These are phyloP conservation scores for Zingel zingel DNA, from an alignment of 2,113 vertebrate genomes.

Conservation along the genomic window DNA sequence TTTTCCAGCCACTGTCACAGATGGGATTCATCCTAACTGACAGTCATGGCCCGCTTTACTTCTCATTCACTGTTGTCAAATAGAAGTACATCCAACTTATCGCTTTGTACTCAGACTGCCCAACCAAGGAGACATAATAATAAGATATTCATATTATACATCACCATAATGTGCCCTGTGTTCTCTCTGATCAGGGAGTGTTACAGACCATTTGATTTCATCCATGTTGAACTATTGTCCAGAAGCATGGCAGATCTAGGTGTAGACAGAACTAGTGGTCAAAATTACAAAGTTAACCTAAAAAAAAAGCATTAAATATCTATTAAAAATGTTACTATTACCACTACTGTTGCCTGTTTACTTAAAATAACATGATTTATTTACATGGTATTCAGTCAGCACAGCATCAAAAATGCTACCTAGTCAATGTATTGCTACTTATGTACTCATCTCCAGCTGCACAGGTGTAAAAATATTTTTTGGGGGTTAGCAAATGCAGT, in stretches of 20 bases:
- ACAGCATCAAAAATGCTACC: slow-evolving; percentile 41
- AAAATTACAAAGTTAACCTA: slow-evolving; percentile 46
- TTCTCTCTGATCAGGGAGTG: not conserved
- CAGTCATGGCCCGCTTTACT: slow-evolving; percentile 8
- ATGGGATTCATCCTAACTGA: not conserved
- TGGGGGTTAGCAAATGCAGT: slow-evolving; percentile 42
- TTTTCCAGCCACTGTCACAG: slow-evolving; percentile 29
- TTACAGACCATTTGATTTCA: not conserved
- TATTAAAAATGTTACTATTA: slow-evolving; percentile 47
- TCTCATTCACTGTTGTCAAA: slow-evolving; percentile 28
- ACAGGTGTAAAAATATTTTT: slow-evolving; percentile 46
- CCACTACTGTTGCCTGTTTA: slow-evolving; percentile 24
- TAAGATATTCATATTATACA: not conserved
- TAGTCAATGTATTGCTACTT: slow-evolving; percentile 55
- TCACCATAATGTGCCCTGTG: not conserved
- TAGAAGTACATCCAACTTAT: slow-evolving; percentile 28
- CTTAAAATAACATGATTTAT: slow-evolving; percentile 60
- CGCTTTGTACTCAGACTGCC: slow-evolving; percentile 32
- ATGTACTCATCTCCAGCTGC: slow-evolving; percentile 52
- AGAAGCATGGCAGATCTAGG: slow-evolving; percentile 26
- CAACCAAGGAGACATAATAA: not conserved
- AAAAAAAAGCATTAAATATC: slow-evolving; percentile 70
- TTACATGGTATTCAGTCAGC: slow-evolving; percentile 72
- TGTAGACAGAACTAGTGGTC: slow-evolving; percentile 62
- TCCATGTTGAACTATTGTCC: slow-evolving; percentile 3